These are phyloP conservation scores for Hydrotaea diabolus DNA, from an alignment of 2,888 invertebrate species.

Conservation along the genomic window DNA sequence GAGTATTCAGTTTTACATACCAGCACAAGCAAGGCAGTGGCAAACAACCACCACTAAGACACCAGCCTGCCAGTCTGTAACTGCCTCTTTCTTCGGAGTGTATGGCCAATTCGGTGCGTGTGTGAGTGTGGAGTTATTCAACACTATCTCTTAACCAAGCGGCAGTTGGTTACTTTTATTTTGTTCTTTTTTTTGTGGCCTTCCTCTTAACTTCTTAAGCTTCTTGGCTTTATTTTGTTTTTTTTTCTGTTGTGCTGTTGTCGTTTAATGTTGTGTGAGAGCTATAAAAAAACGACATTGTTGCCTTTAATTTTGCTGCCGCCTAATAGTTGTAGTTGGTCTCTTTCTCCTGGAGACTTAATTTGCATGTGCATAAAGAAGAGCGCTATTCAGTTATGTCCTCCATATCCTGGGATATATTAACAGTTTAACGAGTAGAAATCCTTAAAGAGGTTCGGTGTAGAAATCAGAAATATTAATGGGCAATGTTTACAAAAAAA, in stretches of 20 bases:
- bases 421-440: background rate
- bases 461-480: too few relatives aligned
- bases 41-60: background rate
- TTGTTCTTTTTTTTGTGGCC: conserved; percentile 15
- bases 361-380: conserved; percentile 4
- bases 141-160: conserved; percentile 45
- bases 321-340: conserved; percentile 17
- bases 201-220: background rate
- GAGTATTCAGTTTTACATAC: conserved; percentile 25
- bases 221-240: conserved; percentile 21
- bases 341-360: background rate
- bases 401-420: background rate
- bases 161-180: conserved; percentile 39
- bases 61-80: background rate
- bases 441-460: too few relatives aligned
- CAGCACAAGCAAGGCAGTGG: background rate
- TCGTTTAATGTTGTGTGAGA: background rate
- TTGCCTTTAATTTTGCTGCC: conserved; percentile 7
- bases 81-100: background rate
- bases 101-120: background rate
- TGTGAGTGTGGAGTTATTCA: conserved; percentile 37
- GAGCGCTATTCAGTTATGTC: background rate
- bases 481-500: background rate
- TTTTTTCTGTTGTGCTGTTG: background rate
- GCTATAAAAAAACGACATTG: conserved; percentile 23